Conservation (phyloP, 37 sponge, comb jelly and placozoan genomes). For the Haliclona indistincta region DNA sequence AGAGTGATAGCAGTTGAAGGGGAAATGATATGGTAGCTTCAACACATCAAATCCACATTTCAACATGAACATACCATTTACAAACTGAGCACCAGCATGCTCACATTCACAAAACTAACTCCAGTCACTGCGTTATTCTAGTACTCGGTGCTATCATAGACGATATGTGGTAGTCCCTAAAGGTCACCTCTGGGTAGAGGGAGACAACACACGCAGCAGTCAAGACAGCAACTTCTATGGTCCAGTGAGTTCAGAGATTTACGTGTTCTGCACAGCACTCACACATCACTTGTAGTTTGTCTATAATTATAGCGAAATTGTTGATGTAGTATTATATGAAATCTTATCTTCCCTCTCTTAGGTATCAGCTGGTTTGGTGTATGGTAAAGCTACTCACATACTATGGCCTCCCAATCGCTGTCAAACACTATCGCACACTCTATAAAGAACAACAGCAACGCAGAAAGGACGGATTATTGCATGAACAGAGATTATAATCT, state of each 20-base stretch:
- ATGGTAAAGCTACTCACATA: constrained; percentile 30
- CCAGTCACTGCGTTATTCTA: no score
- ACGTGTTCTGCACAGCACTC: no score
- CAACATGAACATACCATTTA: no score
- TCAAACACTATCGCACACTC: neutral
- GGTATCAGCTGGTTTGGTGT: constrained; percentile 47
- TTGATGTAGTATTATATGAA: no score
- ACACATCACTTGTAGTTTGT: no score
- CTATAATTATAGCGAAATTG: no score
- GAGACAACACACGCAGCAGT: constrained; percentile 63
- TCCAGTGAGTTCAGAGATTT: constrained; percentile 53
- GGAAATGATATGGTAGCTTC: constrained; percentile 39
- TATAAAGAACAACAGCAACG: neutral
- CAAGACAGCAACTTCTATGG: constrained; percentile 91
- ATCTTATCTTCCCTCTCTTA: no score
- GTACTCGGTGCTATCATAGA: constrained; percentile 16
- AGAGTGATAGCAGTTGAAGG: constrained; percentile 70
- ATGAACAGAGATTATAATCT: no score
- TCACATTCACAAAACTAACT: no score
- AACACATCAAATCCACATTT: no score
- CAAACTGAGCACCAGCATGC: no score
- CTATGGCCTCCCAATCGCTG: constrained; percentile 64
- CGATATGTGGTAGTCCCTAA: constrained; percentile 48
- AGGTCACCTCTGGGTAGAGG: constrained; percentile 91
- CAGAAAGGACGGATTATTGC: no score